Base-by-base conservation (phyloP, 1,140 invertebrate genomes). In the Drosophila watanabei region DNA sequence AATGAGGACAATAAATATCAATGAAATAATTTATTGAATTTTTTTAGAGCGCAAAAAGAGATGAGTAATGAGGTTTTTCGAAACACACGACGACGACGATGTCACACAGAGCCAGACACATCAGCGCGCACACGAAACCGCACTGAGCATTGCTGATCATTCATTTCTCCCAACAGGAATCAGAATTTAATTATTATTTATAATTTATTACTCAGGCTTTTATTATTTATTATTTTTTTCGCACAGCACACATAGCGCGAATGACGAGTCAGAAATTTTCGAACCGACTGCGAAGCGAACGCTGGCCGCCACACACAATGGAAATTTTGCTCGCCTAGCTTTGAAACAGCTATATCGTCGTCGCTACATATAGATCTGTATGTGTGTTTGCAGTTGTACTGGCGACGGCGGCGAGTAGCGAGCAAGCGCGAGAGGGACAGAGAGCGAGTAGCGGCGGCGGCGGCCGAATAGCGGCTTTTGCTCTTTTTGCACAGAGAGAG, bases 241-340 rank as follows among this genome's bases (percentile, higher is more conserved):
- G 87, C 86, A 82, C 79, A 87, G 75, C 66, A 86, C 75, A 86
- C 75, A 75, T 48, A 75, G 65, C 75, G 69, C 76, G 82, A 90
- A 86, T 86, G 87, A 90, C 86, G 86, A 90, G 87, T 90, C 86
- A 86, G 86, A 90, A 90, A 90, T 82, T 82, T 90, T 86, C 72
- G 79, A 91, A 90, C 75, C 86, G 86, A 90, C 86, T 90, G 86
- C 79, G 84, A 82, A 77, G 86, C 79, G 84, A 82, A 77, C 75
- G 71, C 80, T 75, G 70, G 51, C 64, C 83, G 84, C 80, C 83
- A 88, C 84, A 92, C 91, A 92, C 87, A 92, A 92, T 92, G 91
- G 91, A 92, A 92, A 92, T 92, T 92, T 92, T 85, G 91, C 87
- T 91, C 84, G 83, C 85, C 84, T 92, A 91, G 87, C 87, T 88